Evolutionary conservation across 2,113 vertebrate genomes (phyloP), one percentile per base, ranked within the genome.

Genomic region (Himantopus leucocephalus): DNA sequence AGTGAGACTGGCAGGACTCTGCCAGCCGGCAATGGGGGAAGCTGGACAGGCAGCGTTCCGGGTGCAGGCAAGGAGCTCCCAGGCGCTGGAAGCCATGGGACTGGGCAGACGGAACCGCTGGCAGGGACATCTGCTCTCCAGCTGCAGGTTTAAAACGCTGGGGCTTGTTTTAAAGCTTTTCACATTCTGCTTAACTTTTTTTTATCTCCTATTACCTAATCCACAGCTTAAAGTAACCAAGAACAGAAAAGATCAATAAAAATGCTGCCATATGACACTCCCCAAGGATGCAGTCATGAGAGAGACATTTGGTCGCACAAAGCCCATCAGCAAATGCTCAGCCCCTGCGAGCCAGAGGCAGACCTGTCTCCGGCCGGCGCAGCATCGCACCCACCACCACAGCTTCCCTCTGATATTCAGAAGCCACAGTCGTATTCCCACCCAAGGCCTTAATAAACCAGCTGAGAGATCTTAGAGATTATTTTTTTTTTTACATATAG

Each of bases 211-310:
- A 2, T 66, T 34, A 18, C 52, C 59, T 64, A 34, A 78, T 4
- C 8, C 53, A 13, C 27, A 10, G 53, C 55, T 48, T 30, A 8
- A 48, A 37, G n/a, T 20, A 34, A 29, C 71, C 19, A 1, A 27
- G 76, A 60, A 10, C 21, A 45, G 47, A 18, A 4, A 6, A 15
- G 53, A 56, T 68, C 34, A 6, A 23, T 52, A 17, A 4, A 21
- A n/a, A 3, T 4, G 7, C 35, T 24, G 55, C 27, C 39, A 4
- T 1, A 1, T 0, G 48, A 55, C 11, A 3, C 35, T 3, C 29
- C 35, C 45, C 20, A 3, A 14, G 59, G 58, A 5, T 2, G 19
- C 35, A 7, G 63, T 2, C 29, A 2, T 3, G 34, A 41, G 53
- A 6, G 5, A 50, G 70, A 16, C n/a, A 2, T 17, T 14, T 11